Conservation (phyloP, 2,888 invertebrate genomes). For the Trichacis sp. region DNA sequence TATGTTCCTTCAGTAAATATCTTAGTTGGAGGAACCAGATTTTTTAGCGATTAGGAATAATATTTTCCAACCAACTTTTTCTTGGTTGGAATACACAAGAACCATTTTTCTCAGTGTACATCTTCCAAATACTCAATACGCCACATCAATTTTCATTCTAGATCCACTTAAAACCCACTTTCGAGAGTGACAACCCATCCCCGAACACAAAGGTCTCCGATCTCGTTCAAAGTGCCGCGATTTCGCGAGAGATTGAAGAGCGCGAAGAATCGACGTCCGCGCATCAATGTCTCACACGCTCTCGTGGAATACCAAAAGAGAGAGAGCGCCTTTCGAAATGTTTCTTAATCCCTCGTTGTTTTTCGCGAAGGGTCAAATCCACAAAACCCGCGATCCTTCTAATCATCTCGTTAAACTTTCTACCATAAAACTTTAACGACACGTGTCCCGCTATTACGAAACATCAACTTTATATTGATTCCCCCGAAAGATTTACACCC, state of each 20-base stretch:
- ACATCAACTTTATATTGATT: not conserved
- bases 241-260: not conserved
- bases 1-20: too few relatives aligned
- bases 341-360: not conserved
- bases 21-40: too few relatives aligned
- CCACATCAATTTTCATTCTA: too few relatives aligned
- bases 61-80: too few relatives aligned
- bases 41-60: too few relatives aligned
- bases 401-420: slow-evolving; percentile 12
- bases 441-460: not conserved
- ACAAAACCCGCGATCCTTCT: slow-evolving; percentile 8
- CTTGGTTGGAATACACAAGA: too few relatives aligned
- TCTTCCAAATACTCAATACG: too few relatives aligned
- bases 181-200: too few relatives aligned
- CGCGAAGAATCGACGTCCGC: too few relatives aligned
- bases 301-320: slow-evolving; percentile 9
- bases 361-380: slow-evolving; percentile 25
- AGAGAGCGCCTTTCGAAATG: not conserved
- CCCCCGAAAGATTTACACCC: not conserved
- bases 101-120: too few relatives aligned
- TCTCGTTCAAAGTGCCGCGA: slow-evolving; percentile 17
- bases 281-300: slow-evolving; percentile 5
- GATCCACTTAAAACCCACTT: too few relatives aligned
- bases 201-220: too few relatives aligned
- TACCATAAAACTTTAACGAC: not conserved